These are phyloP conservation scores for Cephalopachus bancanus DNA, from an alignment of 2,797 vertebrate species.

Conservation along the genomic window DNA sequence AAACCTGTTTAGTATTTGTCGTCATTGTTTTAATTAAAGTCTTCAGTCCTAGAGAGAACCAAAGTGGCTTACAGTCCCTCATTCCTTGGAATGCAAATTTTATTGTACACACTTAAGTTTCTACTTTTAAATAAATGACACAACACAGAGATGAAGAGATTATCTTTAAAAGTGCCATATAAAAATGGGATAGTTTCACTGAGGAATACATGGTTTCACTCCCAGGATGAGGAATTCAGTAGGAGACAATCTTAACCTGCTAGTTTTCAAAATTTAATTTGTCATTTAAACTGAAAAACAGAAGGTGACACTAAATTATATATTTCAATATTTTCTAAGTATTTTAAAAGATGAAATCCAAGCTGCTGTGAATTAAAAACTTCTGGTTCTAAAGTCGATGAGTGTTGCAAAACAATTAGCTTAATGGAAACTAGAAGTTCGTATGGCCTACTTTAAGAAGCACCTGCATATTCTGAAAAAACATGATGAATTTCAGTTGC, in stretches of 20 bases:
- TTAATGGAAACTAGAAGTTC: slow-evolving; percentile 39
- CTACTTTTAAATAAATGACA: slow-evolving; percentile 62
- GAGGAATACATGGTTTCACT: slow-evolving; percentile 29
- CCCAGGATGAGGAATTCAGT: background rate
- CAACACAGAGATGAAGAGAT: background rate
- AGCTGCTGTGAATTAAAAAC: slow-evolving; percentile 45
- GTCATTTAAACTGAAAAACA: slow-evolving; percentile 49
- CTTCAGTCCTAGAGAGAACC: background rate
- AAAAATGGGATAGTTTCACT: slow-evolving; percentile 45
- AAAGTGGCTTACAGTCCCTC: background rate
- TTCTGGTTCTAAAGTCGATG: background rate
- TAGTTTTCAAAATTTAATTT: slow-evolving; percentile 50
- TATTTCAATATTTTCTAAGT: slow-evolving; percentile 2
- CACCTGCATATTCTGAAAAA: slow-evolving; percentile 59
- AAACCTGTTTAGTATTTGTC: slow-evolving; percentile 53
- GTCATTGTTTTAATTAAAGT: slow-evolving; percentile 48
- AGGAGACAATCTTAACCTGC: background rate
- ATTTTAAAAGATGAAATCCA: slow-evolving; percentile 67
- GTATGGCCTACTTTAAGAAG: slow-evolving; percentile 50
- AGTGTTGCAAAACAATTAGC: slow-evolving; percentile 63
- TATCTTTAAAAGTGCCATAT: slow-evolving; percentile 27
- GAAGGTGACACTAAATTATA: slow-evolving; percentile 45
- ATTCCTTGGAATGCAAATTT: slow-evolving; percentile 29
- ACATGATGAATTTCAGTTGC: slow-evolving; percentile 10
- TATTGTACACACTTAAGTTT: slow-evolving; percentile 43